Evolutionary conservation across 2,797 vertebrate genomes (phyloP).

Genomic region (Siniperca undulata): DNA sequence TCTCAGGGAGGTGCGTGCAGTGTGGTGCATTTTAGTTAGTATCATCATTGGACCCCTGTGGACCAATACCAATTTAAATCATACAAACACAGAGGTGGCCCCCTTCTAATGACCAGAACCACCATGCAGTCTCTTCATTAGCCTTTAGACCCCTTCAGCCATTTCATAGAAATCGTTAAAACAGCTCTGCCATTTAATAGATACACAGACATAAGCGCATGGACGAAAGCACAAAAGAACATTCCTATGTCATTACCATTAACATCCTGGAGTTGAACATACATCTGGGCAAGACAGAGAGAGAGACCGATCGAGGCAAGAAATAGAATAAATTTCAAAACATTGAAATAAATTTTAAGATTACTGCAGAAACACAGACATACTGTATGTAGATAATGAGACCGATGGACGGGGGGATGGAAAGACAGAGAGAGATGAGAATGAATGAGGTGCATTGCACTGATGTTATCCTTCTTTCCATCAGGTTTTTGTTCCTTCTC

Average conservation of each 20-base stretch:
- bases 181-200: slow-evolving; percentile 59
- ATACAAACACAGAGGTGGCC: slow-evolving; percentile 58
- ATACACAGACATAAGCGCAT: slow-evolving; percentile 43
- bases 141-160: slow-evolving; percentile 61
- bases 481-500: slow-evolving; percentile 66
- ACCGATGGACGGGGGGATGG: slow-evolving; percentile 13
- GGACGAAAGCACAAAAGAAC: slow-evolving; percentile 44
- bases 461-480: slow-evolving; percentile 38
- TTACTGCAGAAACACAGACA: slow-evolving; percentile 21
- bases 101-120: slow-evolving; percentile 54
- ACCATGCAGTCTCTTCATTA: slow-evolving; percentile 68
- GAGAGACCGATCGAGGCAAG: slow-evolving; percentile 5
- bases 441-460: slow-evolving; percentile 38
- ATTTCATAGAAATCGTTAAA: slow-evolving; percentile 60
- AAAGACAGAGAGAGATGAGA: slow-evolving; percentile 26
- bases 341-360: slow-evolving; percentile 12
- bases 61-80: slow-evolving; percentile 45
- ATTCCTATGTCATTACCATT: slow-evolving; percentile 52
- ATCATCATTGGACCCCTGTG: slow-evolving; percentile 42
- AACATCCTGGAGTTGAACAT: slow-evolving; percentile 36
- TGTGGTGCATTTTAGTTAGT: slow-evolving; percentile 41
- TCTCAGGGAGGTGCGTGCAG: neutral
- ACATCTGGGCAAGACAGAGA: slow-evolving; percentile 23
- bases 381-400: slow-evolving; percentile 42
- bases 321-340: slow-evolving; percentile 15